Conservation (phyloP, 2,888 invertebrate species). For the Polydrusus tereticollis region DNA sequence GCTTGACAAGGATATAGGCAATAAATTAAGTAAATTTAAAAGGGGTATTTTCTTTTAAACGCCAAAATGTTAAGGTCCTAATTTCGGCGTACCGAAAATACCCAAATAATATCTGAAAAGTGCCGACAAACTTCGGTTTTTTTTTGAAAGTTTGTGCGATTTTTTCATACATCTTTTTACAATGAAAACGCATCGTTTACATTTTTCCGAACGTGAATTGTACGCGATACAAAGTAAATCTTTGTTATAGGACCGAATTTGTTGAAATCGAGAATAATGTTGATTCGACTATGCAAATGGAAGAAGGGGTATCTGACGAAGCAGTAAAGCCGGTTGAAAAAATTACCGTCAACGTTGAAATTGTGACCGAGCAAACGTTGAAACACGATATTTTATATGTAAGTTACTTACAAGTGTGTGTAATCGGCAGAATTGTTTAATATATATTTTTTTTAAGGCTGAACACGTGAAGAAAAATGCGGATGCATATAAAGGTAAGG, state of each 20-base stretch:
- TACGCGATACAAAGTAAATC: not conserved
- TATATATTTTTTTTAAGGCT: conserved; percentile 56
- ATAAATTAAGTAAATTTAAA: too few species aligned
- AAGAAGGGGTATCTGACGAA: conserved; percentile 35
- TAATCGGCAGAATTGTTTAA: not conserved
- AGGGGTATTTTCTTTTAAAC: not conserved
- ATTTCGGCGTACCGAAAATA: not conserved
- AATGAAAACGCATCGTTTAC: too few species aligned
- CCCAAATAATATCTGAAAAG: conserved; percentile 33
- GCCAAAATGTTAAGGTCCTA: not conserved
- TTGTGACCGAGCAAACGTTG: conserved; percentile 53
- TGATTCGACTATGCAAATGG: conserved; percentile 24
- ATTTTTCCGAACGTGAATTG: too few species aligned
- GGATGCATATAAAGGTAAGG: conserved; percentile 59
- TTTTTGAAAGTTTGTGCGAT: conserved; percentile 44
- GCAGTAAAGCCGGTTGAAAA: conserved; percentile 37
- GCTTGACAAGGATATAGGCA: too few species aligned
- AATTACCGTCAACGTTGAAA: conserved; percentile 44
- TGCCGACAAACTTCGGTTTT: conserved; percentile 44
- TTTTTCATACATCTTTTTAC: conserved; percentile 34
- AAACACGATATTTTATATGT: conserved; percentile 57
- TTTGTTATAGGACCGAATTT: conserved; percentile 38
- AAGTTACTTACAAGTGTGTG: conserved; percentile 46
- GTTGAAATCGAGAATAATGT: conserved; percentile 31
- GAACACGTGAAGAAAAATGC: conserved; percentile 58